Conservation (phyloP, 2,797 vertebrate species). For the Thamnophis elegans region DNA sequence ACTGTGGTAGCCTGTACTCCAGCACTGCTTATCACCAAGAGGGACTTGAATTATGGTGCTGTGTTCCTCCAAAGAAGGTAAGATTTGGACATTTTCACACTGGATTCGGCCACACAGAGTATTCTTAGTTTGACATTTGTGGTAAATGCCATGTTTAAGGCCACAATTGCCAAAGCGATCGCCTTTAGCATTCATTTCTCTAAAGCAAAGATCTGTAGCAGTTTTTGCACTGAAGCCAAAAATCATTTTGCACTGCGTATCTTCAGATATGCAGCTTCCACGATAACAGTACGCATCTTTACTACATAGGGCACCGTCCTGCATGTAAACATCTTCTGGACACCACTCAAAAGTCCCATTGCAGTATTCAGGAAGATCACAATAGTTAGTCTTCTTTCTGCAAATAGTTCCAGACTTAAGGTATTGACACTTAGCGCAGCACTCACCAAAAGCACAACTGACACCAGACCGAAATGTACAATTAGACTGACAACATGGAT, state of each 20-base stretch:
- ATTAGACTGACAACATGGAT: slow-evolving; percentile 38
- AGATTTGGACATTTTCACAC: slow-evolving; percentile 44
- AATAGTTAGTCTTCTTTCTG: slow-evolving; percentile 36
- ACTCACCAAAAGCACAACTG: slow-evolving; percentile 30
- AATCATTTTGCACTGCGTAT: slow-evolving; percentile 47
- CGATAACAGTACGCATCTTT: slow-evolving; percentile 46
- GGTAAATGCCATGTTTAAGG: slow-evolving; percentile 57
- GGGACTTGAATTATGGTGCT: slow-evolving; percentile 17
- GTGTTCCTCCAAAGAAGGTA: slow-evolving; percentile 35
- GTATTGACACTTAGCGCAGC: neutral
- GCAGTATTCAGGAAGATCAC: slow-evolving; percentile 66
- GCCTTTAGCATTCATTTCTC: slow-evolving; percentile 38
- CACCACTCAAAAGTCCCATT: slow-evolving; percentile 50
- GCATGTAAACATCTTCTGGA: slow-evolving; percentile 37
- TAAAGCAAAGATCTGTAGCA: slow-evolving; percentile 42
- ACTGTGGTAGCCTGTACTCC: slow-evolving; percentile 26
- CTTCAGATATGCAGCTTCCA: slow-evolving; percentile 52
- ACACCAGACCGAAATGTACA: slow-evolving; percentile 37
- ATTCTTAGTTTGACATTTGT: slow-evolving; percentile 42
- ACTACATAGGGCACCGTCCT: slow-evolving; percentile 53
- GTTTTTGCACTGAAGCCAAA: slow-evolving; percentile 55
- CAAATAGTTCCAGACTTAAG: slow-evolving; percentile 43
- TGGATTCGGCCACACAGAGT: slow-evolving; percentile 55
- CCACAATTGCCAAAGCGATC: slow-evolving; percentile 59
- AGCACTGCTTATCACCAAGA: slow-evolving; percentile 37